Conservation (phyloP, 2,888 invertebrate species). For the Lasioglossum villosulum region DNA sequence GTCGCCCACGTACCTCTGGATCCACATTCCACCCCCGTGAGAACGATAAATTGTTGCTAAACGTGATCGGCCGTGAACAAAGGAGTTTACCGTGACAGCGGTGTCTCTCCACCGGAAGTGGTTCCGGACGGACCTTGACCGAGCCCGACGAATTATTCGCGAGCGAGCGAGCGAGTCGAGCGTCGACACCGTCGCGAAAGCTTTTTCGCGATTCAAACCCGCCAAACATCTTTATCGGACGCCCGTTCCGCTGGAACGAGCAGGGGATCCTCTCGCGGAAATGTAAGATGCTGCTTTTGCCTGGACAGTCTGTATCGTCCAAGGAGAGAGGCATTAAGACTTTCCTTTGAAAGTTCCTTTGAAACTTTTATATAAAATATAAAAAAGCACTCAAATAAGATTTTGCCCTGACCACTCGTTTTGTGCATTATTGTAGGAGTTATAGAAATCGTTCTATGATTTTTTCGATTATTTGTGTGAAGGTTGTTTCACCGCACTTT, state of each 20-base stretch:
- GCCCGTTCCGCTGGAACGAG: slow-evolving; percentile 19
- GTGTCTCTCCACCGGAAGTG: neutral
- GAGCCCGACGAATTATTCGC: neutral
- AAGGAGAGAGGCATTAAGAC: neutral
- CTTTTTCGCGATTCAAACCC: neutral
- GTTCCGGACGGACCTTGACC: slow-evolving; percentile 16
- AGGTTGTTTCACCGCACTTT: no score
- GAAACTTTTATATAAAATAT: no score
- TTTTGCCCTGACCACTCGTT: no score
- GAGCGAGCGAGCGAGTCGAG: neutral
- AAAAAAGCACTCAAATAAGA: no score
- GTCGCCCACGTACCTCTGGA: neutral
- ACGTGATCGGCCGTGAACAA: neutral
- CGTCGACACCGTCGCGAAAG: slow-evolving; percentile 12
- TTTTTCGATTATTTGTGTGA: no score
- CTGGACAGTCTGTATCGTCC: neutral
- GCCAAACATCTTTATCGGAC: slow-evolving; percentile 24
- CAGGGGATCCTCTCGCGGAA: neutral
- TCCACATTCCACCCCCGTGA: neutral
- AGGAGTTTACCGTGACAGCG: neutral
- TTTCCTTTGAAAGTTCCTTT: no score
- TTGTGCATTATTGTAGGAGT: no score
- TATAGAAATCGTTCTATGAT: no score
- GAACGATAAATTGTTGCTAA: neutral
- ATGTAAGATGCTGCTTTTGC: neutral